Base-by-base conservation (phyloP, 2,888 invertebrate genomes). In the Blera fallax region DNA sequence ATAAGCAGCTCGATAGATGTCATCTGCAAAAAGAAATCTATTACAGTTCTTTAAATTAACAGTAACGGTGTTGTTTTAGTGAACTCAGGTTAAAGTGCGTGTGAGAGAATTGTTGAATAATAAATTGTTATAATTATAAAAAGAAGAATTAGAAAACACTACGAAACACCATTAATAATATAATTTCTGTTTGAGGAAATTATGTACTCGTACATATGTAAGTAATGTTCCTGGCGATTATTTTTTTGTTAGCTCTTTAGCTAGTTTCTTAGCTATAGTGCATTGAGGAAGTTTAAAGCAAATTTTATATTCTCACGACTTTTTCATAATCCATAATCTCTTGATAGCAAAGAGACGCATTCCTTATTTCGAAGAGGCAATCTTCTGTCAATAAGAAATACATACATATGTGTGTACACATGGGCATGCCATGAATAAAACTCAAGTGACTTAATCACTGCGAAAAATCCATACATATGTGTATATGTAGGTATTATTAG, bases 11-110 rank as follows among this genome's bases (percentile, higher is more conserved):
- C 74, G 56, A 69, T 79, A 27, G 3, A 16, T 52, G 34, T 64
- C 62, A 60, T 14, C 27, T 27, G 11, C 10, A 3, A 4, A 3
- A 14, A 27, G 4, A 24, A 76, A 58, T 79, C 79, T 84, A 79
- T 34, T 79, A 84, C 79, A 50, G 40, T n/a, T n/a, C n/a, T n/a
- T n/a, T n/a, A n/a, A n/a, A n/a, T 79, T 27, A 1, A 67, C 48
- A 67, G 67, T 50, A 21, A 10, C 4, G 29, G 27, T 21, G 10
- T 1, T 6, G 45, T 16, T 29, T 52, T 27, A 6, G 32, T 16
- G 27, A 14, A 14, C n/a, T 40, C 40, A 2, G 1, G 32, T 24
- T 2, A 24, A 24, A 24, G n/a, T n/a, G n/a, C n/a, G n/a, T n/a
- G n/a, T n/a, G n/a, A 24, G 24, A 24, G 24, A 24, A 24, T 24